Evolutionary conservation across 2,888 invertebrate species (phyloP).

Genomic region (Ormyrus pomaceus): DNA sequence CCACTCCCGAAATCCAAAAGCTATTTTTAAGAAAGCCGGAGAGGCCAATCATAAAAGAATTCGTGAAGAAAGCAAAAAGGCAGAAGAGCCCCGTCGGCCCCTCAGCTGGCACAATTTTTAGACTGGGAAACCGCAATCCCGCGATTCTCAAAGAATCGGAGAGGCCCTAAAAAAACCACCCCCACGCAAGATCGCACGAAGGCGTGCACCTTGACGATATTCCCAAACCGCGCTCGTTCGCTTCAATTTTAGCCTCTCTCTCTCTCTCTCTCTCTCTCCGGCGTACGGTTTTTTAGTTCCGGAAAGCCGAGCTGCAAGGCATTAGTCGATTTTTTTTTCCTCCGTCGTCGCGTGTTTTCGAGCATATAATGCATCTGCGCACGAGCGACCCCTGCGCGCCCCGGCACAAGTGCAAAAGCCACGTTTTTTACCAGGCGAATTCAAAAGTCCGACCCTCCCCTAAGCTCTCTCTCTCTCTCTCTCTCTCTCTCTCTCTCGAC

Average conservation of each 20-base stretch:
- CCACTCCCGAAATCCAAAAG: background rate
- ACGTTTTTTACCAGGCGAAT: conserved; percentile 29
- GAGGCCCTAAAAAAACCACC: conserved; percentile 4
- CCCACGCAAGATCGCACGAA: conserved; percentile 18
- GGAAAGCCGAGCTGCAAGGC: conserved; percentile 4
- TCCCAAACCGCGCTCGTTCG: conserved; percentile 20
- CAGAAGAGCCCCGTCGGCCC: background rate
- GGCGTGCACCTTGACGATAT: conserved; percentile 13
- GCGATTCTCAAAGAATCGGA: conserved; percentile 25
- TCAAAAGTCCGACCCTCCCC: conserved; percentile 33
- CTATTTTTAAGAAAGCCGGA: conserved; percentile 29
- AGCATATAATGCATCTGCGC: conserved; percentile 36
- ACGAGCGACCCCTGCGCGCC: conserved; percentile 16
- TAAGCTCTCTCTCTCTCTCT: background rate
- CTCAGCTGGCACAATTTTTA: conserved; percentile 31
- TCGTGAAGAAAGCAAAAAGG: conserved; percentile 3
- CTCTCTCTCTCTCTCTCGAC: background rate
- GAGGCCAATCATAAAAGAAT: background rate
- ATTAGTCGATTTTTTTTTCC: conserved; percentile 10
- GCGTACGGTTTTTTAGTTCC: conserved; percentile 23
- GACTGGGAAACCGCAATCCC: conserved; percentile 29
- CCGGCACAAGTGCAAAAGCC: conserved; percentile 30
- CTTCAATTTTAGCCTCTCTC: conserved; percentile 19
- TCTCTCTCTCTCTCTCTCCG: background rate
- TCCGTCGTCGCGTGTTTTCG: conserved; percentile 35